phyloP scores from a whole-genome alignment of 2,797 vertebrate genomes.

The Halcyon smyrnensis region DNA sequence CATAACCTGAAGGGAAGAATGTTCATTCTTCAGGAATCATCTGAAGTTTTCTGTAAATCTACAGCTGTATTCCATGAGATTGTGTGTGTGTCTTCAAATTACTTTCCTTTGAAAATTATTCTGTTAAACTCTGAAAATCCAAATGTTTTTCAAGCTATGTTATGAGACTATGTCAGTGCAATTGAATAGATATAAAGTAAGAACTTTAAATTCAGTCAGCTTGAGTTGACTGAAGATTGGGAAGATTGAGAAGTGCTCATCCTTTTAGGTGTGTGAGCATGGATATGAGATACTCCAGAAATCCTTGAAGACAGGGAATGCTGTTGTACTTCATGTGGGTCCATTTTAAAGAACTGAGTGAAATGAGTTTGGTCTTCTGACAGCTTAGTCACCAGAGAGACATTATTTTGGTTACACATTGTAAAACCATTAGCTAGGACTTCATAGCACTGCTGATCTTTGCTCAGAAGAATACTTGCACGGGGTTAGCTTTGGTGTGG shows the following conservation, averaged over 20 bases:
- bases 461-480: neutral
- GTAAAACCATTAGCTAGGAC: slow-evolving; percentile 15
- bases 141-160: neutral
- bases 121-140: neutral
- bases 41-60: neutral
- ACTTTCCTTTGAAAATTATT: neutral
- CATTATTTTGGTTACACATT: neutral
- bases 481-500: neutral
- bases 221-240: neutral
- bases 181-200: neutral
- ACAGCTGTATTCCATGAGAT: neutral
- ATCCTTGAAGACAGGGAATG: neutral
- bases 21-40: neutral
- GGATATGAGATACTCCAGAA: neutral
- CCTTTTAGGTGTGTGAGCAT: neutral
- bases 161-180: neutral
- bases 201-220: neutral
- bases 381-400: neutral
- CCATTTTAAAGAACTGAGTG: neutral
- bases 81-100: neutral
- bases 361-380: slow-evolving; percentile 1
- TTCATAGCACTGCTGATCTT: neutral
- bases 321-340: neutral
- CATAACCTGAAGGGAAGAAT: neutral
- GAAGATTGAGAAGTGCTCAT: neutral